Evolutionary conservation across 2,113 vertebrate species (phyloP).

Genomic region (Megaceryle torquata): DNA sequence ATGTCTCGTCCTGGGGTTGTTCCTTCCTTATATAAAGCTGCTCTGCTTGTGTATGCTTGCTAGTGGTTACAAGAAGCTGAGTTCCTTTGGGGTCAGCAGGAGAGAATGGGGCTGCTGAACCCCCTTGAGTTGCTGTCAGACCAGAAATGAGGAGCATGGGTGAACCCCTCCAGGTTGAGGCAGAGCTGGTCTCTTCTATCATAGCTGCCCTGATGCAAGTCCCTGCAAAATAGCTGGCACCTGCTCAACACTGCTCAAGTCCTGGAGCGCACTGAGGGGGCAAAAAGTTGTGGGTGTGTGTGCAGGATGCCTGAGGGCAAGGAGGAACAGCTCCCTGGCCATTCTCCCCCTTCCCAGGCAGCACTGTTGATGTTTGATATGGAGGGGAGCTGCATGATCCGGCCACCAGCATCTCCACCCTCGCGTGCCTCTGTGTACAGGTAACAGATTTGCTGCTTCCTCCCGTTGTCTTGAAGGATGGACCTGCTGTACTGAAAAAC

Average conservation of each 20-base stretch:
- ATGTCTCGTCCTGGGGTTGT: not conserved
- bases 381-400: not conserved
- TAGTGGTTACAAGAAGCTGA: not conserved
- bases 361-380: accelerated
- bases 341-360: not conserved
- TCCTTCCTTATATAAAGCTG: not conserved
- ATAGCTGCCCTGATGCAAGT: not conserved
- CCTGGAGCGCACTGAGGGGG: not conserved
- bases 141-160: not conserved
- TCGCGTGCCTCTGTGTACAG: accelerated
- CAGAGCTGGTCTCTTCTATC: not conserved
- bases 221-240: not conserved
- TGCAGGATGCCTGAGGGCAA: not conserved
- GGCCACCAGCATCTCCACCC: accelerated
- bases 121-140: accelerated
- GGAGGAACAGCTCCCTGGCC: not conserved
- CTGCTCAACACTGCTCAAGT: not conserved
- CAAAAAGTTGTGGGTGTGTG: not conserved
- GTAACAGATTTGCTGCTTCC: not conserved
- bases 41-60: not conserved
- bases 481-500: not conserved
- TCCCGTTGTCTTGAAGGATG: accelerated
- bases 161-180: not conserved
- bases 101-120: not conserved
- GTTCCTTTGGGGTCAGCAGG: not conserved